Evolutionary conservation across 2,797 vertebrate genomes (phyloP), one percentile per base, ranked within the genome.

Genomic region (Amblyraja radiata): DNA sequence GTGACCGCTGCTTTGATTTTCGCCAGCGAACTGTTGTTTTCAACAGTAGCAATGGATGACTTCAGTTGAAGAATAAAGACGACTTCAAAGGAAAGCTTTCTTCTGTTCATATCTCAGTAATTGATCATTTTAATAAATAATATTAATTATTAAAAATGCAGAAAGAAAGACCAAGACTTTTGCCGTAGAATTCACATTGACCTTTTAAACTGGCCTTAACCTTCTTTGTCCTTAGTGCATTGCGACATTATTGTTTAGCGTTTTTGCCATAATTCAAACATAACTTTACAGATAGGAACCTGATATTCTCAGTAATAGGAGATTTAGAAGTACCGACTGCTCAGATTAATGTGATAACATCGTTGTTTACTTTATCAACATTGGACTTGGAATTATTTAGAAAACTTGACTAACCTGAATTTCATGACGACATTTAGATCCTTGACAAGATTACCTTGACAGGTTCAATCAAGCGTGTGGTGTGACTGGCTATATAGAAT

Each of bases 301-400:
- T 92, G 90, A 74, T 92, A 92, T 74, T 92, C 54, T 28, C 21
- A 76, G 68, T 92, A 73, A 92, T 92, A 76, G 74, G 90, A 73
- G 36, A 74, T 92, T 74, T 92, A 54, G 90, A 76, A 54, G 90
- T 92, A 54, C 86, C 25, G 39, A 92, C 36, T 74, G 68, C 71
- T 92, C 13, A 25, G 36, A 73, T 92, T 92, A 92, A 92, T 92
- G 16, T 74, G 71, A 92, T 92, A 92, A 92, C 90, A 92, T 92
- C 90, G 25, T 92, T 92, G 71, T 92, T 92, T 92, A 92, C 71
- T 92, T 92, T 92, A 88, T 76, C 90, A 92, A 76, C 90, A 92
- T 76, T 54, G 90, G 73, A 92, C 65, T 73, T 54, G 71, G 90
- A 76, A 68, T 54, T 92, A 92, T 92, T 92, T 92, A 71, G 54